Conservation (phyloP, 1,140 invertebrate species). For the Myzus persicae region DNA sequence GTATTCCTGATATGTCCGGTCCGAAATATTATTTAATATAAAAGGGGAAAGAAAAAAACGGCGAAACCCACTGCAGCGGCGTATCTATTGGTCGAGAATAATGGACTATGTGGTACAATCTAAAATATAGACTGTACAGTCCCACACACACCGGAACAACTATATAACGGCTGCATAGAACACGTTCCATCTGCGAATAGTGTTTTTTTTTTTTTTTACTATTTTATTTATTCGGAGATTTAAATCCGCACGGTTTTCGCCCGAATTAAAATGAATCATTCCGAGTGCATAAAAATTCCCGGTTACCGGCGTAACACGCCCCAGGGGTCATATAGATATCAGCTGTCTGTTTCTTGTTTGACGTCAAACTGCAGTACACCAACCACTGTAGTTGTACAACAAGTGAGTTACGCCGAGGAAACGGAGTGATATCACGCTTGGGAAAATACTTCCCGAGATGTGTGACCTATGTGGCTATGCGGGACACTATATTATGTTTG, state of each 20-base stretch:
- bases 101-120: neutral
- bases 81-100: neutral
- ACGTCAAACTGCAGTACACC: neutral
- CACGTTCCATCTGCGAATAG: neutral
- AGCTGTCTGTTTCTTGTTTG: neutral
- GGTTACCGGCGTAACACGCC: neutral
- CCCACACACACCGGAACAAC: neutral
- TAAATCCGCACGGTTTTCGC: neutral
- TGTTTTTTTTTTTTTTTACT: neutral
- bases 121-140: neutral
- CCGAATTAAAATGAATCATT: neutral
- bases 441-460: neutral
- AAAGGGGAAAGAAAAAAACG: conserved; percentile 1
- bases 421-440: neutral
- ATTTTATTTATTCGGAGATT: neutral
- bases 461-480: neutral
- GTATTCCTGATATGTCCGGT: neutral
- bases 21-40: conserved; percentile 37
- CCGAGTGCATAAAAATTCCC: neutral
- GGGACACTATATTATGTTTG: neutral
- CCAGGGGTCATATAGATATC: neutral
- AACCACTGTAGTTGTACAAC: too few species aligned
- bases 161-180: neutral
- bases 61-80: neutral
- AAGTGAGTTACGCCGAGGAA: neutral